These are phyloP conservation scores for Hirtodrosophila trivittata DNA, from an alignment of 2,888 invertebrate genomes.

Conservation along the genomic window DNA sequence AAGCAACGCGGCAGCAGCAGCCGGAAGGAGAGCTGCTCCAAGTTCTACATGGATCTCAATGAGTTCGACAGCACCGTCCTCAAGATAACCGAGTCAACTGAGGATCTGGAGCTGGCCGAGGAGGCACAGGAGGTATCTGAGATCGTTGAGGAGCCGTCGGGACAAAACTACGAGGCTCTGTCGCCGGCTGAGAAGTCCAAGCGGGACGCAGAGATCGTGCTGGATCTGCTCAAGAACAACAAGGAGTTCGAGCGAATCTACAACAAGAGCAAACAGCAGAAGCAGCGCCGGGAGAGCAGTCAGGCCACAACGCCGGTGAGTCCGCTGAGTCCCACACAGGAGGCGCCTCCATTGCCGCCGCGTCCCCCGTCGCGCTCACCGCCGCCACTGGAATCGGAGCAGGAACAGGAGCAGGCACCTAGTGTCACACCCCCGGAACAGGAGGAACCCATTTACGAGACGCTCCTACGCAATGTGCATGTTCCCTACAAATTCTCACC, in stretches of 20 bases:
- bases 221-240: conserved; percentile 92
- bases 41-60: conserved; percentile 88
- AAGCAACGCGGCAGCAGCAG: conserved; percentile 87
- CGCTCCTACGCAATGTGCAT: conserved; percentile 83
- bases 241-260: conserved; percentile 91
- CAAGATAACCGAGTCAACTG: conserved; percentile 88
- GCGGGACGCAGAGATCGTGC: conserved; percentile 87
- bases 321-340: conserved; percentile 53
- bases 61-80: conserved; percentile 85
- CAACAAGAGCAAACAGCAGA: conserved; percentile 89
- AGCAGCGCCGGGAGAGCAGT: conserved; percentile 84
- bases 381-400: conserved; percentile 80
- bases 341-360: conserved; percentile 75
- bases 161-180: conserved; percentile 43
- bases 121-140: conserved; percentile 45
- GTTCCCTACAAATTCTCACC: conserved; percentile 84
- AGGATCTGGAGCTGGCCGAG: conserved; percentile 84
- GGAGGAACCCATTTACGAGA: conserved; percentile 83
- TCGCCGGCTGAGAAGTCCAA: conserved; percentile 87
- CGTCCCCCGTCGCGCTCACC: conserved; percentile 82
- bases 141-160: background rate
- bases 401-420: conserved; percentile 23
- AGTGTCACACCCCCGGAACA: conserved; percentile 12
- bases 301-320: conserved; percentile 40
- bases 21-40: conserved; percentile 85